Evolutionary conservation across 2,113 vertebrate species (phyloP).

Genomic region (Eudyptes chrysolophus): DNA sequence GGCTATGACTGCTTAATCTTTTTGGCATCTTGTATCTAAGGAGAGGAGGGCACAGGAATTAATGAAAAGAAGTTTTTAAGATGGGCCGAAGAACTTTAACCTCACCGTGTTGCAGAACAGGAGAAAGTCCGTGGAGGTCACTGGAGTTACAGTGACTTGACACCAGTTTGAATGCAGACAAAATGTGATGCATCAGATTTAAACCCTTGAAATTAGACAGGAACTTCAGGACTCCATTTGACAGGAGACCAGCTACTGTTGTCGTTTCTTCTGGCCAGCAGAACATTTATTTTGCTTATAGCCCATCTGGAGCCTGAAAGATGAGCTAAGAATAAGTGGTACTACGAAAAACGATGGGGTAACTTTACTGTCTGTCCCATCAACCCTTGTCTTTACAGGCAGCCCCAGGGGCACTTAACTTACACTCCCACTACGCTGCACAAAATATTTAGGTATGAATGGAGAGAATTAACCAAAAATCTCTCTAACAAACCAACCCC

Average conservation of each 20-base stretch:
- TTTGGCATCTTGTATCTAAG: not conserved
- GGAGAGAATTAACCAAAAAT: not conserved
- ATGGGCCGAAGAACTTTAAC: not conserved
- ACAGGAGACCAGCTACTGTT: not conserved
- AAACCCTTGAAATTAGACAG: not conserved
- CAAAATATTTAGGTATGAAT: not conserved
- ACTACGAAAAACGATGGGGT: not conserved
- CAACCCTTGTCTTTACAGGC: not conserved
- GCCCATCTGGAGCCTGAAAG: not conserved
- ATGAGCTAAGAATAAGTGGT: not conserved
- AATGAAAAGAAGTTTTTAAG: not conserved
- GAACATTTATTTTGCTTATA: conserved; percentile 1
- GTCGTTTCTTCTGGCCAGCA: conserved; percentile 1
- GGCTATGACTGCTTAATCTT: not conserved
- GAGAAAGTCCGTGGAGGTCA: not conserved
- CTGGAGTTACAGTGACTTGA: not conserved
- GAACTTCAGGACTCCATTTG: not conserved
- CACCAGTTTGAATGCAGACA: not conserved
- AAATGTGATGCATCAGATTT: not conserved
- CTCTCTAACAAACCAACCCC: not conserved
- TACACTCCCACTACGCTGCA: not conserved
- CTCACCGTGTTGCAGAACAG: not conserved
- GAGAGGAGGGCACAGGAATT: not conserved
- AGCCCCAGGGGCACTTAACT: not conserved
- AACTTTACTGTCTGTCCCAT: not conserved